Percentiles rank a stretch among this genome's conserved stretches.
phyloP scores from a whole-genome alignment of 2,888 invertebrate species.

The Gymnocheta viridis region DNA sequence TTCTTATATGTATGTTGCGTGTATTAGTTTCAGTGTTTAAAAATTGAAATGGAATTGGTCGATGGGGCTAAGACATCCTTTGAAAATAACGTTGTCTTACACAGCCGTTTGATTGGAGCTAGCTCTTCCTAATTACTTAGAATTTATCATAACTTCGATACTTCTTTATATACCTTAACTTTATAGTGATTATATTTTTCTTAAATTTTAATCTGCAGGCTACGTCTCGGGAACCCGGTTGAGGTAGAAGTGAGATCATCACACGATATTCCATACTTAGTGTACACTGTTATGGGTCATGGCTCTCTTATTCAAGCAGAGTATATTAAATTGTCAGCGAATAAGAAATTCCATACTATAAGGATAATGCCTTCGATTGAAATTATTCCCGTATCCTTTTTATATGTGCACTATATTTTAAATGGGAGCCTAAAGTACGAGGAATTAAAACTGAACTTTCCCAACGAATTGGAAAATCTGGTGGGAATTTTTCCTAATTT shows the following conservation, averaged over 20 bases:
- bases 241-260: slow-evolving; percentile 43
- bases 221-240: slow-evolving; percentile 8
- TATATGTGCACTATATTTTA: slow-evolving; percentile 46
- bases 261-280: slow-evolving; percentile 35
- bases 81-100: no score
- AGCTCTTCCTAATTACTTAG: no score
- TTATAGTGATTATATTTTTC: no score
- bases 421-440: slow-evolving; percentile 46
- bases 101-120: no score
- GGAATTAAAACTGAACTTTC: slow-evolving; percentile 32
- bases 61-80: no score
- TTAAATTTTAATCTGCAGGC: neutral
- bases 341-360: slow-evolving; percentile 33
- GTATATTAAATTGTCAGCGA: slow-evolving; percentile 2
- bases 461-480: slow-evolving; percentile 46
- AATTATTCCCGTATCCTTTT: slow-evolving; percentile 47
- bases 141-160: no score
- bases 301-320: slow-evolving; percentile 20
- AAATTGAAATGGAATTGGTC: no score
- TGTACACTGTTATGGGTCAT: slow-evolving; percentile 42
- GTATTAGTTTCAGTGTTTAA: no score
- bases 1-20: no score
- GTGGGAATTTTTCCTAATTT: neutral
- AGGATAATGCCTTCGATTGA: slow-evolving; percentile 48
- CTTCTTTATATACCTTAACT: no score